Base-by-base conservation (phyloP, 2,797 vertebrate genomes). In the Spatula versicolor region DNA sequence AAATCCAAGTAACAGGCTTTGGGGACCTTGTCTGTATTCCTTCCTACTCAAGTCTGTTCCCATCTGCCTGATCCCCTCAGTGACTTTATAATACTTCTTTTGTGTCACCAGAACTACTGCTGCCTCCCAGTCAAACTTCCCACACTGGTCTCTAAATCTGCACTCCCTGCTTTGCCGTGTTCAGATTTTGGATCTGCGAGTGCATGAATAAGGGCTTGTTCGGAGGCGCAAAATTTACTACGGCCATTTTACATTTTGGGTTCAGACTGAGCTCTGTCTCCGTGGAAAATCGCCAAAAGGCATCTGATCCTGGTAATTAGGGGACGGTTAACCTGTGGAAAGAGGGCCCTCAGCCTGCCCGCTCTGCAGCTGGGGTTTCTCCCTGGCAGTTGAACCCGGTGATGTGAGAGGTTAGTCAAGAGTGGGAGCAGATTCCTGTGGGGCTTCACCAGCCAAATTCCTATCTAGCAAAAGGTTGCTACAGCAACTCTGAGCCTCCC, bases 21-120 rank as follows among this genome's bases (percentile, higher is more conserved):
- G 75, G 90, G 86, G 94, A 96, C 94, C 96, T 96, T 96, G 94
- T 72, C 93, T 96, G 28, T 80, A 31, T 92, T 96, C 83, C 94
- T 93, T 95, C 95, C 96, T 92, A 96, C 95, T 97, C 95, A 96
- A 96, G 95, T 83, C 91, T 95, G 75, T 77, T 96, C 86, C 94
- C 95, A 97, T 97, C 96, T 97, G 96, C 96, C 94, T 89, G 94
- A 86, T 94, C 90, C 93, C 94, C 83, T 94, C 6, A 5, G 78
- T 87, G 95, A 95, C 95, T 97, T 96, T 83, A 48, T 71, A 95
- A 95, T 87, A 85, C 59, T 92, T 93, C 80, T 94, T 90, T 92
- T 93, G 90, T 97, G 95, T 93, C 87, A 93, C 85, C 96, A 96
- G 85, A 95, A 73, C 74, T 93, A 84, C 80, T 91, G 88, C 71